A percentile compares a stretch with the other conserved stretches of the same genome.
These are phyloP conservation scores for Drosophila multiciliata DNA, from an alignment of 2,888 invertebrate species.

Conservation along the genomic window DNA sequence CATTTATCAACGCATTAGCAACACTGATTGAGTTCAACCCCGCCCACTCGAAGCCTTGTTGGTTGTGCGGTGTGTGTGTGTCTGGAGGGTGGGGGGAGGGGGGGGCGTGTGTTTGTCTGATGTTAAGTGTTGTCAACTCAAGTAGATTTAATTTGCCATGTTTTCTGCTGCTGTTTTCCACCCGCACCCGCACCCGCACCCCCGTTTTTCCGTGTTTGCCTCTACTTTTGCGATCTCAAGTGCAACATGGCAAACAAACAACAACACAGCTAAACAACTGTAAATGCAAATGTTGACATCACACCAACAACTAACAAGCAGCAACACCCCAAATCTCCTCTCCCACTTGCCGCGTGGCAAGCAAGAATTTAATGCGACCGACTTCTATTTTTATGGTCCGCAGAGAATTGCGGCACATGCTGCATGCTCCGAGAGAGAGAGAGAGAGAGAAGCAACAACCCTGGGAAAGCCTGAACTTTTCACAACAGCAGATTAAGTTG, in stretches of 20 bases:
- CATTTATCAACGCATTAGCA: conserved; percentile 80
- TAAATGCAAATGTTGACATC: conserved; percentile 80
- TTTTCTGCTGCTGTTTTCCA: conserved; percentile 39
- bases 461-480: conserved; percentile 74
- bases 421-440: conserved; percentile 9
- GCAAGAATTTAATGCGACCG: conserved; percentile 58
- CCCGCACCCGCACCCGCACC: background rate
- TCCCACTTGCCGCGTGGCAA: conserved; percentile 64
- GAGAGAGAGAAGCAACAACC: conserved; percentile 38
- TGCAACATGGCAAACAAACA: conserved; percentile 75
- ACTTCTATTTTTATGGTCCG: conserved; percentile 72
- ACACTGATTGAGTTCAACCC: conserved; percentile 72
- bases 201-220: conserved; percentile 6
- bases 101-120: conserved; percentile 15
- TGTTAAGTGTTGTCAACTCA: conserved; percentile 83
- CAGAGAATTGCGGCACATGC: conserved; percentile 82
- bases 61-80: background rate
- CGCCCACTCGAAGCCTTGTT: background rate
- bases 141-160: conserved; percentile 84
- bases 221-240: conserved; percentile 55
- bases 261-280: conserved; percentile 58
- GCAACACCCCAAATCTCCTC: background rate
- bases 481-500: conserved; percentile 80
- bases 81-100: background rate
- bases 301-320: conserved; percentile 54